Conservation (phyloP, 1,140 invertebrate species). For the Atta colombica region DNA sequence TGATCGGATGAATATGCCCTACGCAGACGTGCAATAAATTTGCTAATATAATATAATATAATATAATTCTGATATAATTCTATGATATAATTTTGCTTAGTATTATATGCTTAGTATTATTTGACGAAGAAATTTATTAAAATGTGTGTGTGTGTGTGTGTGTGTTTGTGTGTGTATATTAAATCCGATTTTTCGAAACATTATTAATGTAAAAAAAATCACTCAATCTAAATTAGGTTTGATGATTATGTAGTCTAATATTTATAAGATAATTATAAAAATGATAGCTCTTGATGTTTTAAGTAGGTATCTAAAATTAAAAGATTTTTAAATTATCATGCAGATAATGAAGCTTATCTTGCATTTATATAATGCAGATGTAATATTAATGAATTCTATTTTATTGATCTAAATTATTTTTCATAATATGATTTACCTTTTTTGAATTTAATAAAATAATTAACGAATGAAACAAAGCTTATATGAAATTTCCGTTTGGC, state of each 20-base stretch:
- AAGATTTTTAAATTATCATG: not conserved
- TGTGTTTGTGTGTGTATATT: no score
- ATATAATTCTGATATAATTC: slow-evolving; percentile 36
- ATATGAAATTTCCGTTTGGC: not conserved
- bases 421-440: not conserved
- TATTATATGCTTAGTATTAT: not conserved
- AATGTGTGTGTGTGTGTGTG: not conserved
- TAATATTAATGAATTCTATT: not conserved
- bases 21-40: slow-evolving; percentile 24
- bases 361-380: not conserved
- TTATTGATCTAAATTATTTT: not conserved
- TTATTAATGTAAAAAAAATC: not conserved
- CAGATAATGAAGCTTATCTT: not conserved
- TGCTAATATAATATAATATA: no score
- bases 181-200: not conserved
- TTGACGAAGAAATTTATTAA: not conserved
- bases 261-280: not conserved
- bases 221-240: not conserved
- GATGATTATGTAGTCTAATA: not conserved
- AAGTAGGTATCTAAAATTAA: not conserved
- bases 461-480: not conserved
- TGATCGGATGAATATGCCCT: slow-evolving; percentile 50
- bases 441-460: not conserved
- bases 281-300: not conserved
- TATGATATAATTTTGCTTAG: slow-evolving; percentile 8